Conservation (phyloP, 2,113 vertebrate genomes). For the Stigmatopora argus region DNA sequence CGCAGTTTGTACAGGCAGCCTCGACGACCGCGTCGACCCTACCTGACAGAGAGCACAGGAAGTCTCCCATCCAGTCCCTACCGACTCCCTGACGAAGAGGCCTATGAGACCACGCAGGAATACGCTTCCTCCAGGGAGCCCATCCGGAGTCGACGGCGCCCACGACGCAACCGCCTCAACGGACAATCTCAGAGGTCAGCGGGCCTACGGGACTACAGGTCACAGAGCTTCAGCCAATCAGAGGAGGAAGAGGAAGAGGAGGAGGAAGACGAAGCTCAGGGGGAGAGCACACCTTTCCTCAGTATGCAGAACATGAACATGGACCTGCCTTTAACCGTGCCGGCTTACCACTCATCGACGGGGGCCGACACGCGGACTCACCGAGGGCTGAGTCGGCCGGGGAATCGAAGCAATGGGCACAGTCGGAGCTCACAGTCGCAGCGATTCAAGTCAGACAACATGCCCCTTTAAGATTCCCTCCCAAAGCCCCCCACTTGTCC, state of each 20-base stretch:
- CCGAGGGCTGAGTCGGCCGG: conserved; percentile 77
- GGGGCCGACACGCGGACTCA: conserved; percentile 86
- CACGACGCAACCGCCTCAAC: conserved; percentile 86
- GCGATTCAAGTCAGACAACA: conserved; percentile 80
- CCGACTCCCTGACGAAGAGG: conserved; percentile 87
- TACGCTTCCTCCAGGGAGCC: conserved; percentile 83
- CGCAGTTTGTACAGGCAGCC: conserved; percentile 81
- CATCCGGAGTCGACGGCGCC: conserved; percentile 75
- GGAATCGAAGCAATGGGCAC: conserved; percentile 74
- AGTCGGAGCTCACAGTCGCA: conserved; percentile 74
- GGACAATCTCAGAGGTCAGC: conserved; percentile 83
- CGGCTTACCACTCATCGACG: conserved; percentile 74
- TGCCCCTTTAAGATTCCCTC: conserved; percentile 79
- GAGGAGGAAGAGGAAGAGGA: conserved; percentile 79
- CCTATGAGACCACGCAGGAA: conserved; percentile 96
- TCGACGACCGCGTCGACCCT: conserved; percentile 71
- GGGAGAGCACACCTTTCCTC: conserved; percentile 94
- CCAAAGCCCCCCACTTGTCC: conserved; percentile 13
- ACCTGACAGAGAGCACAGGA: conserved; percentile 85
- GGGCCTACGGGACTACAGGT: conserved; percentile 85
- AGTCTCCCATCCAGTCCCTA: conserved; percentile 94
- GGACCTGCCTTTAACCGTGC: conserved; percentile 65
- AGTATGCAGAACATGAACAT: conserved; percentile 85
- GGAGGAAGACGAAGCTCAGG: conserved; percentile 67
- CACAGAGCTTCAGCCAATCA: conserved; percentile 86